Percentiles rank a stretch among this genome's conserved stretches.
Conservation (phyloP, 1,140 invertebrate genomes). For the Monomorium pharaonis region DNA sequence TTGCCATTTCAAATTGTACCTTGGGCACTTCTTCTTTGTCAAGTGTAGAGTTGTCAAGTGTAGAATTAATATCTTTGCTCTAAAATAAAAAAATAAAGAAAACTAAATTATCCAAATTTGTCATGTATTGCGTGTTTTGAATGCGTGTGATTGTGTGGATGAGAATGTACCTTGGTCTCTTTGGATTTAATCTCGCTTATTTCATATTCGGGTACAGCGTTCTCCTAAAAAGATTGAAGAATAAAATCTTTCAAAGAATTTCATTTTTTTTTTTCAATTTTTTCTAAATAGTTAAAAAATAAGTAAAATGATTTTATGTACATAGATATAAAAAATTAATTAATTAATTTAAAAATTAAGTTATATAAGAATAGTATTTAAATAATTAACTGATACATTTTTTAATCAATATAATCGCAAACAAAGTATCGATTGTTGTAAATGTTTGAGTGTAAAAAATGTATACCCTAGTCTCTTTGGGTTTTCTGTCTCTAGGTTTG, state of each 20-base stretch:
- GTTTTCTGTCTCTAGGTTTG: neutral
- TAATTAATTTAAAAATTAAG: neutral
- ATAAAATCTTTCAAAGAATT: neutral
- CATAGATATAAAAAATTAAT: neutral
- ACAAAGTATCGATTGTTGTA: neutral
- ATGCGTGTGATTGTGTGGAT: neutral
- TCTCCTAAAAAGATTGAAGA: constrained; percentile 44
- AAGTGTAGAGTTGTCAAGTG: constrained; percentile 56
- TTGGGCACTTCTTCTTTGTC: constrained; percentile 59
- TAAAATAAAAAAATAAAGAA: constrained; percentile 59
- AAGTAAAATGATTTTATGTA: neutral
- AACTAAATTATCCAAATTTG: neutral
- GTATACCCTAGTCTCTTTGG: constrained; percentile 28
- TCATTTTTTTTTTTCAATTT: neutral
- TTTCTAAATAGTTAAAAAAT: neutral
- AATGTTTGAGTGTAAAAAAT: constrained; percentile 12
- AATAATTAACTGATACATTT: neutral
- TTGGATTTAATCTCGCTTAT: constrained; percentile 32
- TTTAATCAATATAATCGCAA: neutral
- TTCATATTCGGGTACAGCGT: constrained; percentile 42
- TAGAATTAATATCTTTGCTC: constrained; percentile 57
- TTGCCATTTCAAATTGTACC: constrained; percentile 51
- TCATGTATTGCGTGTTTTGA: neutral
- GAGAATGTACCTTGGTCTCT: constrained; percentile 50
- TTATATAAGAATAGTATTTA: neutral